These are phyloP conservation scores for Macrosiphum euphorbiae DNA, from an alignment of 2,888 invertebrate genomes.

Conservation along the genomic window DNA sequence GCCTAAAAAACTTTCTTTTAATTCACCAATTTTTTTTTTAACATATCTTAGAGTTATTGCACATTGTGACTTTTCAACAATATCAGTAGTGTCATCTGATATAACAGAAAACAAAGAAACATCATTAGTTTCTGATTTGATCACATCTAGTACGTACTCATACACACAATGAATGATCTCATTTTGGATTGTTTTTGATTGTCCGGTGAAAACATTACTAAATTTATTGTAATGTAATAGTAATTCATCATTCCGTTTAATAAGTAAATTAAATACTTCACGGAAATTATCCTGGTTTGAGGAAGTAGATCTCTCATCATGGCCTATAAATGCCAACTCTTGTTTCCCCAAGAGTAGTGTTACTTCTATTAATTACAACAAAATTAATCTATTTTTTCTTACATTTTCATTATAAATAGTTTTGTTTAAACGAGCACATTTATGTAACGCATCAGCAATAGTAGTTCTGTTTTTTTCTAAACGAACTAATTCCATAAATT, in stretches of 20 bases:
- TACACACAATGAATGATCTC: conserved; percentile 36
- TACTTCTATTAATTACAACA: conserved; percentile 21
- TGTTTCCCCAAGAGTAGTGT: conserved; percentile 14
- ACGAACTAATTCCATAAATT: conserved; percentile 16
- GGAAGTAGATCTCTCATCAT: conserved; percentile 38
- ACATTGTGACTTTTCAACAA: conserved; percentile 33
- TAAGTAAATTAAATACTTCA: conserved; percentile 39
- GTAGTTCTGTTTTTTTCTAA: conserved; percentile 46
- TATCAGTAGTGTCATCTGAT: conserved; percentile 36
- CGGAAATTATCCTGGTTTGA: conserved; percentile 11
- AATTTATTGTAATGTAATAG: conserved; percentile 20
- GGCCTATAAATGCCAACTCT: conserved; percentile 40
- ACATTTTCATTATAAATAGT: conserved; percentile 40
- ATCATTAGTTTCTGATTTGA: conserved; percentile 41
- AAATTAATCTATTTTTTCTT: conserved; percentile 28
- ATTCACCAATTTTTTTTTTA: conserved; percentile 27
- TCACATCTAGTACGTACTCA: conserved; percentile 27
- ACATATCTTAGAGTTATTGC: conserved; percentile 42
- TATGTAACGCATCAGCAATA: conserved; percentile 31
- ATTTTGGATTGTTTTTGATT: conserved; percentile 34
- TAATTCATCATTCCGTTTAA: conserved; percentile 36
- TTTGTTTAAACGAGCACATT: conserved; percentile 35
- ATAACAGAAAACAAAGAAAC: conserved; percentile 37
- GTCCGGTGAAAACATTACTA: conserved; percentile 30
- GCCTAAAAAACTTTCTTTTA: conserved; percentile 40